Evolutionary conservation across 1,140 invertebrate genomes (phyloP), one percentile per base, ranked within the genome.

Genomic region (Cyrtorhinus lividipennis): DNA sequence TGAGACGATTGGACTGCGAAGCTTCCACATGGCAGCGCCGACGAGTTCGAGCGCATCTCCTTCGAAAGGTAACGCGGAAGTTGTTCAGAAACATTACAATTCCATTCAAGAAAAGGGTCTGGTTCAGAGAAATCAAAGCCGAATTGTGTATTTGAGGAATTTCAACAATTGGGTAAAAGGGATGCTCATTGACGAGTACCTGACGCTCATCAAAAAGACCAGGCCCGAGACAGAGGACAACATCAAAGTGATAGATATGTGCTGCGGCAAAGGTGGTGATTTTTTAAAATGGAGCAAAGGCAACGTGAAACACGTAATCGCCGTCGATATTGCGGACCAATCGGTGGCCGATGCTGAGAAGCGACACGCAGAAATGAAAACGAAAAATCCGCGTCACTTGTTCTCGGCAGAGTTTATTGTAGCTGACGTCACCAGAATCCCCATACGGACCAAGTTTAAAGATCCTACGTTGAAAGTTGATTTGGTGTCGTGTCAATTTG

Each of bases 121-220:
- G 8, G 80, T 79, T 53, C 81, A 84, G 65, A 77, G 96, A 58
- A 84, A 81, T 65, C 82, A 91, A 69, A 96, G 93, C 45, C 81
- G 88, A 23, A 98, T 99, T 66, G 87, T 92, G 69, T 86, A 89
- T 71, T 80, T 98, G 76, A 80, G 96, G 66, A 98, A 97, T 75
- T 96, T 98, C 71, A 98, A 99, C 73, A 99, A 99, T 74, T 99
- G 95, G 95, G 86, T 97, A 8, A 99, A 99, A 77, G 88, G 90
- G 73, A 90, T 93, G 77, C 76, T 96, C 0, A 97, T 99, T 78
- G 77, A 81, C 70, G 81, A 88, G 71, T 86, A 83, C 70, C 72
- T 83, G 57, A 75, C 76, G 57, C 81, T 83, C 70, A 73, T 88
- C 1, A 81, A 81, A 67, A 75, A 75, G 30, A 81, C 77, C 62